Evolutionary conservation across 2,797 vertebrate genomes (phyloP).

Genomic region (Malacoctenus gilli): DNA sequence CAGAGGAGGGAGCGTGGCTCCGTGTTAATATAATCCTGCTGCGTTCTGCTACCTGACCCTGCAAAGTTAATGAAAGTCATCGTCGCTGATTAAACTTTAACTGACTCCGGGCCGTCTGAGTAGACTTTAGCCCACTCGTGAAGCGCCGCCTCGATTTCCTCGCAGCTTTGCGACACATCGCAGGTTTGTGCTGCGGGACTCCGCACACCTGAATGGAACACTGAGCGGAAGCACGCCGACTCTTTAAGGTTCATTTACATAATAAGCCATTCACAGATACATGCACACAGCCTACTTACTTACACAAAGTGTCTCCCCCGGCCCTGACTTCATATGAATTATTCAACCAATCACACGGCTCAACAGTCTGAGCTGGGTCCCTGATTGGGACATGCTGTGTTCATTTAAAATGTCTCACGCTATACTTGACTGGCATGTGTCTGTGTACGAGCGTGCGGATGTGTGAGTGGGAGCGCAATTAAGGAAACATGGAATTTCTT

Average conservation of each 20-base stretch:
- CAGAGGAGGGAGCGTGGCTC: conserved; percentile 7
- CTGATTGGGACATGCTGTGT: conserved; percentile 72
- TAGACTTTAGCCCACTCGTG: neutral
- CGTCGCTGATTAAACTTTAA: conserved; percentile 48
- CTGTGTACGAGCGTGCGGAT: conserved; percentile 13
- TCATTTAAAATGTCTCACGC: conserved; percentile 63
- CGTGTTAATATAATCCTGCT: conserved; percentile 45
- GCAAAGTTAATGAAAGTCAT: conserved; percentile 20
- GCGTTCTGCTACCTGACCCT: neutral
- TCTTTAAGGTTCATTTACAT: conserved; percentile 54
- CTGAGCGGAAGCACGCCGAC: conserved; percentile 16
- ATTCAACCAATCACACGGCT: conserved; percentile 79
- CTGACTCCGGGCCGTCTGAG: conserved; percentile 6
- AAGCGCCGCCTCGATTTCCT: conserved; percentile 12
- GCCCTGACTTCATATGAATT: conserved; percentile 68
- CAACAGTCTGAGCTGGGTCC: conserved; percentile 60
- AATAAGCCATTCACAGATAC: conserved; percentile 54
- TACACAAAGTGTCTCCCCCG: conserved; percentile 36
- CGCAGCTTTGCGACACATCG: conserved; percentile 2
- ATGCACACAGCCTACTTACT: conserved; percentile 33
- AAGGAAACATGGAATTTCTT: conserved; percentile 24
- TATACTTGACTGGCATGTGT: conserved; percentile 57
- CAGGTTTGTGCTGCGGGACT: neutral
- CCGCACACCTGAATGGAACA: conserved; percentile 20
- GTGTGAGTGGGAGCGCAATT: conserved; percentile 31